Conservation (phyloP, 2,888 invertebrate species). For the Poecilobothrus nobilitatus region DNA sequence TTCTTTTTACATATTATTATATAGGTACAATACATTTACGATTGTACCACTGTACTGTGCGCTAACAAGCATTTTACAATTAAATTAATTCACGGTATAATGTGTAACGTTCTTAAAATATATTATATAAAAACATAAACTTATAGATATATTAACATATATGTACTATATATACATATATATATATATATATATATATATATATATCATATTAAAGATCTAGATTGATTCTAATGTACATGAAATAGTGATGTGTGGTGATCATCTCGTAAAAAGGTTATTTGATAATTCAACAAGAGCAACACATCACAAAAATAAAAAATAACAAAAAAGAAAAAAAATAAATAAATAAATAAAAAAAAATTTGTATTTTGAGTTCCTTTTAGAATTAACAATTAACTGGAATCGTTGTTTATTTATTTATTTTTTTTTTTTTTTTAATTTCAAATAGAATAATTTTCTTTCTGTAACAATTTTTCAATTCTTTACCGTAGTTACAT, state of each 20-base stretch:
- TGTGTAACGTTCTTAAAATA: background rate
- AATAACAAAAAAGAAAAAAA: background rate
- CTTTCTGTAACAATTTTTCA: background rate
- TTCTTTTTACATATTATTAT: background rate
- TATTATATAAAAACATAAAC: background rate
- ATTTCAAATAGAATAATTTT: background rate
- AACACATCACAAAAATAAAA: background rate
- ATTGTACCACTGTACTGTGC: background rate
- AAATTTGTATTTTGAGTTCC: background rate
- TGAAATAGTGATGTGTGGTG: no score
- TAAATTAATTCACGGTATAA: background rate
- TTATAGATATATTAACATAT: no score
- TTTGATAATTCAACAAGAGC: background rate
- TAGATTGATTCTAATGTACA: no score
- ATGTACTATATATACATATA: background rate
- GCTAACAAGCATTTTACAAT: background rate
- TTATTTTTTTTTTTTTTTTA: slow-evolving; percentile 2
- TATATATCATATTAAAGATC: background rate
- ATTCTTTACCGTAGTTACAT: no score
- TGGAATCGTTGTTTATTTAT: no score
- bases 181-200: background rate
- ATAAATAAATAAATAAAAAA: no score
- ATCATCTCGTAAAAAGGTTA: no score
- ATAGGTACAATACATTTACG: no score
- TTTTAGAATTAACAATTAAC: slow-evolving; percentile 1